Percentiles rank a stretch among this genome's conserved stretches.
Evolutionary conservation across 2,797 vertebrate species (phyloP).

Genomic region (Champsocephalus gunnari): DNA sequence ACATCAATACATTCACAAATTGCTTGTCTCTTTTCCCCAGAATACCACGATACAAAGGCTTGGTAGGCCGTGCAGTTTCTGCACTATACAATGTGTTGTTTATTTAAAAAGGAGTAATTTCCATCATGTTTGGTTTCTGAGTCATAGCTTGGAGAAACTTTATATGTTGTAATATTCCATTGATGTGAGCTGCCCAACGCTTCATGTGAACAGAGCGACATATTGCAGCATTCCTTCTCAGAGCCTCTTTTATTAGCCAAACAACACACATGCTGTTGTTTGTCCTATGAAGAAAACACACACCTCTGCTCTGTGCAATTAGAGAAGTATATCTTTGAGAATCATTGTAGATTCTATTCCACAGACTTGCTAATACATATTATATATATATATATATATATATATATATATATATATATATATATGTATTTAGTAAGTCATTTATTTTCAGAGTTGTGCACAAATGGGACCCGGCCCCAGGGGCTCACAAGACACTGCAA

Average conservation of each 20-base stretch:
- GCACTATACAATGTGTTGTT: background rate
- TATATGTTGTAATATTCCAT: background rate
- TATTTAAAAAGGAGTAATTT: background rate
- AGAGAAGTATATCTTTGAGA: conserved; percentile 39
- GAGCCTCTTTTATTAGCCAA: background rate
- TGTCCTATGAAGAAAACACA: conserved; percentile 22
- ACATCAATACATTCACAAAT: conserved; percentile 19
- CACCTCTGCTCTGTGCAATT: conserved; percentile 63
- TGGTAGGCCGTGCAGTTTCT: background rate
- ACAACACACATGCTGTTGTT: conserved; percentile 3
- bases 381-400: too few relatives aligned
- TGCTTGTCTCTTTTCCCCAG: background rate
- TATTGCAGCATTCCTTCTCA: background rate
- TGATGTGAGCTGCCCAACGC: background rate
- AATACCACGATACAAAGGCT: background rate
- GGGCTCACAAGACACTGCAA: background rate
- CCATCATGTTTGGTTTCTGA: background rate
- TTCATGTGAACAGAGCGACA: background rate
- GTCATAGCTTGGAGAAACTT: background rate
- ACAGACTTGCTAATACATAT: conserved; percentile 6
- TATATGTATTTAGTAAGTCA: background rate
- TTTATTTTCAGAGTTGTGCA: background rate
- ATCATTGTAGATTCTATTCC: conserved; percentile 36
- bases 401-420: too few relatives aligned
- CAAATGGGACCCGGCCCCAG: background rate